These are phyloP conservation scores for Drosophila eohydei DNA, from an alignment of 2,888 invertebrate species.

Conservation along the genomic window DNA sequence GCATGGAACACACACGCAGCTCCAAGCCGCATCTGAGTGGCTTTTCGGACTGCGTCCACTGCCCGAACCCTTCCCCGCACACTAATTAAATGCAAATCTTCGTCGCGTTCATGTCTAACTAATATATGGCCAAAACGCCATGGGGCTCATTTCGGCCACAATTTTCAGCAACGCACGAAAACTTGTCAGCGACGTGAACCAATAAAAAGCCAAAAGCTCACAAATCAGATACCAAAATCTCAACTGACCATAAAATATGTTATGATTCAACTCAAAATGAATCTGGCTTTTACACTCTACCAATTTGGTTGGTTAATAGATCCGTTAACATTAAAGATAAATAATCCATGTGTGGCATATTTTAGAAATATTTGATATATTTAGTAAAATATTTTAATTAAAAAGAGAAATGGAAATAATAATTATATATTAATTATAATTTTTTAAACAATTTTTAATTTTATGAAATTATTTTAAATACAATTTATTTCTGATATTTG, in stretches of 20 bases:
- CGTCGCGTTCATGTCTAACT: constrained; percentile 55
- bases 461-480: too few species aligned
- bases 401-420: neutral
- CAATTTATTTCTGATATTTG: too few species aligned
- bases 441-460: neutral
- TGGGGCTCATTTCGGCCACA: constrained; percentile 72
- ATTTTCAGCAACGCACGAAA: constrained; percentile 57
- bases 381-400: neutral
- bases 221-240: constrained; percentile 55
- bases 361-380: neutral
- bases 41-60: constrained; percentile 33
- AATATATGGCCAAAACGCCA: constrained; percentile 71
- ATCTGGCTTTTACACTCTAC: constrained; percentile 18
- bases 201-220: constrained; percentile 23
- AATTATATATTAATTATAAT: too few species aligned
- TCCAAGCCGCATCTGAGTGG: constrained; percentile 35
- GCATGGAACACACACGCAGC: constrained; percentile 78
- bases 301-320: constrained; percentile 4
- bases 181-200: constrained; percentile 52
- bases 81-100: constrained; percentile 80
- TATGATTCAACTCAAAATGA: constrained; percentile 8
- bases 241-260: constrained; percentile 32
- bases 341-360: neutral
- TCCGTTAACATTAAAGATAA: neutral
- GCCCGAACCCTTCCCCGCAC: constrained; percentile 17